Evolutionary conservation across 2,888 invertebrate species (phyloP).

Genomic region (Bimastos eiseni): DNA sequence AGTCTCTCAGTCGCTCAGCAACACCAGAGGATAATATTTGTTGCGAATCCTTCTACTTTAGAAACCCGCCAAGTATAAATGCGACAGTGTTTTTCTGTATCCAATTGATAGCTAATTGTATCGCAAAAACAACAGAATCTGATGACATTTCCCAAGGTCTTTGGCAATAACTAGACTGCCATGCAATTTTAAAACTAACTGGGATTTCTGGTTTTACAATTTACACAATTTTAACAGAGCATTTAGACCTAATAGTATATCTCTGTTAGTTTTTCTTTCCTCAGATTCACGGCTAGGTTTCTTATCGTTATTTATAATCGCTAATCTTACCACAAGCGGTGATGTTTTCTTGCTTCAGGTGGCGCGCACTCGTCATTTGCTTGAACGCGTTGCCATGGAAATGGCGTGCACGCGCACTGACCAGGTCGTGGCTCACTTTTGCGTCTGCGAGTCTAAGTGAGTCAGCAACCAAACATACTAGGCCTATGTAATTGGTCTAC

Average conservation of each 20-base stretch:
- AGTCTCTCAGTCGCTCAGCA: too few species aligned
- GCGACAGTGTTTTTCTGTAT: too few species aligned
- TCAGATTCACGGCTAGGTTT: neutral
- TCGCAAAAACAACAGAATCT: neutral
- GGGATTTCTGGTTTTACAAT: too few species aligned
- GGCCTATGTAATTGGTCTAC: neutral
- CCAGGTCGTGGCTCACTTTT: neutral
- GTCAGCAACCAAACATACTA: neutral
- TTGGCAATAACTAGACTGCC: too few species aligned
- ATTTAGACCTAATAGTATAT: too few species aligned
- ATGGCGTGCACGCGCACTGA: slow-evolving; percentile 6
- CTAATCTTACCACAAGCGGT: neutral
- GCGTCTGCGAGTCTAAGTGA: neutral
- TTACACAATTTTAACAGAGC: too few species aligned
- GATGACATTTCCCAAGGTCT: neutral
- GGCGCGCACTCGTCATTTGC: neutral
- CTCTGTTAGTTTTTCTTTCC: neutral
- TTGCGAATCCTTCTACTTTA: too few species aligned
- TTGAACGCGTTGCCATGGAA: slow-evolving; percentile 19
- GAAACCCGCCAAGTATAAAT: too few species aligned
- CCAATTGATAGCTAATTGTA: too few species aligned
- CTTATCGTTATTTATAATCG: too few species aligned
- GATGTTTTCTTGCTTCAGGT: neutral
- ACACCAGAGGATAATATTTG: neutral
- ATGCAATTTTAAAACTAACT: too few species aligned